These are phyloP conservation scores for Orthosia cruda DNA, from an alignment of 2,888 invertebrate genomes.

Conservation along the genomic window DNA sequence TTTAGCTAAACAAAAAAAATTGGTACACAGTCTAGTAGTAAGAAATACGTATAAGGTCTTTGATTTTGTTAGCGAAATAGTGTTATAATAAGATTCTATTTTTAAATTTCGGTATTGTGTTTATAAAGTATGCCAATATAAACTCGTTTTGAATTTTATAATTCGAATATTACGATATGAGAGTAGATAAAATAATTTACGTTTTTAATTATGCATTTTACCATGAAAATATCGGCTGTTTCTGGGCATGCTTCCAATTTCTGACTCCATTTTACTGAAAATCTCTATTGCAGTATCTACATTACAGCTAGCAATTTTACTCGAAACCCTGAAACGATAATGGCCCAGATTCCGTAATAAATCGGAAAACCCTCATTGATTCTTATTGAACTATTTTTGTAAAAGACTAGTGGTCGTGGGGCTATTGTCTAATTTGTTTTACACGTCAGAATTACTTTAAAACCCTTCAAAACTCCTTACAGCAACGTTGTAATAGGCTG, in stretches of 20 bases:
- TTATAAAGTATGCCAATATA: too few relatives aligned
- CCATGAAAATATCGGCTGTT: not conserved
- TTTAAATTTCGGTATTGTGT: too few relatives aligned
- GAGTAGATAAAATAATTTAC: too few relatives aligned
- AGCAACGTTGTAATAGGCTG: not conserved
- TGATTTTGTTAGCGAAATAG: too few relatives aligned
- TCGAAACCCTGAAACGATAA: not conserved
- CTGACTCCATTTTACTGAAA: not conserved
- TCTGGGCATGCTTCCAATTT: conserved; percentile 11
- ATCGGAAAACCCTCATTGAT: not conserved
- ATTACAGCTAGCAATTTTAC: not conserved
- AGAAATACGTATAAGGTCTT: too few relatives aligned
- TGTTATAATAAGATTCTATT: too few relatives aligned
- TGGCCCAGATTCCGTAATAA: not conserved
- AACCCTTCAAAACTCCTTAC: not conserved
- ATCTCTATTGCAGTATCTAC: not conserved
- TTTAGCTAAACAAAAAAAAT: too few relatives aligned
- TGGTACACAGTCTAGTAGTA: too few relatives aligned
- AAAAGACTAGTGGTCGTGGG: not conserved
- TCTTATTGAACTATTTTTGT: too few relatives aligned
- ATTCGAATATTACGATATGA: too few relatives aligned
- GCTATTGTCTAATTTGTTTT: not conserved
- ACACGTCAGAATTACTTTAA: not conserved
- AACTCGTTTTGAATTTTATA: too few relatives aligned
- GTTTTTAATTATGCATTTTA: conserved; percentile 3